These are phyloP conservation scores for Phortica variegata DNA, from an alignment of 1,140 invertebrate species.

Conservation along the genomic window DNA sequence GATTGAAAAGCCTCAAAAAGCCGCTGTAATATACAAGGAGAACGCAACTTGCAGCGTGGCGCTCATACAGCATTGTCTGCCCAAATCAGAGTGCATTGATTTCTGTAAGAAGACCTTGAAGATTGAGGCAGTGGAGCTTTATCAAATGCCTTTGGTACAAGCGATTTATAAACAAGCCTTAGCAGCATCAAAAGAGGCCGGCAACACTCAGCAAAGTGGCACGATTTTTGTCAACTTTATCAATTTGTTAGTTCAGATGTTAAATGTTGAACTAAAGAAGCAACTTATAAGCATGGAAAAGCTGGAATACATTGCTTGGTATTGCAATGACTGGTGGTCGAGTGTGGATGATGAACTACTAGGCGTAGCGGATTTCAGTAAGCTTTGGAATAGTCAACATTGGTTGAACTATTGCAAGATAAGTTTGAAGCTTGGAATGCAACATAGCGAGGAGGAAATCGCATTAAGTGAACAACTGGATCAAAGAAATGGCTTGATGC, in stretches of 20 bases:
- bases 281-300: constrained; percentile 37
- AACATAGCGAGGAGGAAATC: constrained; percentile 54
- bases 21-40: constrained; percentile 62
- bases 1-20: constrained; percentile 67
- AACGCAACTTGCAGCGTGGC: constrained; percentile 59
- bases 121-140: constrained; percentile 62
- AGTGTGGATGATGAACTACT: not conserved
- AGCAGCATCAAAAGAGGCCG: constrained; percentile 28
- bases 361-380: constrained; percentile 47
- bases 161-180: constrained; percentile 60
- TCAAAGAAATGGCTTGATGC: constrained; percentile 46
- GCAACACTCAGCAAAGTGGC: constrained; percentile 40
- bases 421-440: constrained; percentile 66
- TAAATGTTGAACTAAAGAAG: constrained; percentile 61
- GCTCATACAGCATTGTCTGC: constrained; percentile 62
- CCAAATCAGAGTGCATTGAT: constrained; percentile 60
- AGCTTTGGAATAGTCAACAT: constrained; percentile 59
- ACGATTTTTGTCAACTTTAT: constrained; percentile 61
- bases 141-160: constrained; percentile 61
- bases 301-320: constrained; percentile 31
- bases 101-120: constrained; percentile 62
- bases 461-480: constrained; percentile 39
- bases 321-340: constrained; percentile 52
- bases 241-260: constrained; percentile 61
- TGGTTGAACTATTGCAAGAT: constrained; percentile 69